Conservation (phyloP, 2,888 invertebrate genomes). For the Nemoura dubitans region DNA sequence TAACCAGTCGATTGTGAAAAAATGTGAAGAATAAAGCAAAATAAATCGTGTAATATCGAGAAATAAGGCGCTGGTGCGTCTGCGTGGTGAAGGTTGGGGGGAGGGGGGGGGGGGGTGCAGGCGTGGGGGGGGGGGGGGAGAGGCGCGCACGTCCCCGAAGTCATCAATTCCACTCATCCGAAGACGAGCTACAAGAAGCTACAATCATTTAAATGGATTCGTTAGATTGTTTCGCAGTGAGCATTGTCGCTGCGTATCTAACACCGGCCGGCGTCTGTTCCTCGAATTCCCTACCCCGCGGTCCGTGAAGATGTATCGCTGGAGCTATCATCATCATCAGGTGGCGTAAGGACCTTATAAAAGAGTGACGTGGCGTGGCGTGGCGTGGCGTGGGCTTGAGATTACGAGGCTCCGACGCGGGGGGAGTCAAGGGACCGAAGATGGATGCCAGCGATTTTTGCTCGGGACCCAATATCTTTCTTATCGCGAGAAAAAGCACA, state of each 20-base stretch:
- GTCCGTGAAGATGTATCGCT: background rate
- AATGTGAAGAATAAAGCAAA: background rate
- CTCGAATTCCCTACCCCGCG: background rate
- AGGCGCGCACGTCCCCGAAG: background rate
- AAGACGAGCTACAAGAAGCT: background rate
- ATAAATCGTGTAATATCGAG: background rate
- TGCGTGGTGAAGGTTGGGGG: background rate
- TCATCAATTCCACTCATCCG: slow-evolving; percentile 30
- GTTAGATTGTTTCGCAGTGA: background rate
- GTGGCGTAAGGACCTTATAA: background rate
- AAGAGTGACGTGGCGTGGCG: background rate
- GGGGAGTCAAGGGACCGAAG: background rate
- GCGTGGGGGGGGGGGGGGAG: background rate
- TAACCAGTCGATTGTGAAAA: background rate
- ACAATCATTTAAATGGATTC: slow-evolving; percentile 26
- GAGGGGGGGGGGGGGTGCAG: background rate
- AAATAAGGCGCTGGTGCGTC: too few species aligned
- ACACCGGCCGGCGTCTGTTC: background rate
- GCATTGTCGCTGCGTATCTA: background rate
- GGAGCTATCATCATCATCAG: slow-evolving; percentile 7
- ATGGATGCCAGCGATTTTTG: background rate
- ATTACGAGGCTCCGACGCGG: background rate
- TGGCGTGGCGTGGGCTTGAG: background rate
- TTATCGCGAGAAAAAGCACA: background rate
- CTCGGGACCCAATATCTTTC: background rate